Base-by-base conservation (phyloP, 2,113 vertebrate species). In the Takifugu flavidus region DNA sequence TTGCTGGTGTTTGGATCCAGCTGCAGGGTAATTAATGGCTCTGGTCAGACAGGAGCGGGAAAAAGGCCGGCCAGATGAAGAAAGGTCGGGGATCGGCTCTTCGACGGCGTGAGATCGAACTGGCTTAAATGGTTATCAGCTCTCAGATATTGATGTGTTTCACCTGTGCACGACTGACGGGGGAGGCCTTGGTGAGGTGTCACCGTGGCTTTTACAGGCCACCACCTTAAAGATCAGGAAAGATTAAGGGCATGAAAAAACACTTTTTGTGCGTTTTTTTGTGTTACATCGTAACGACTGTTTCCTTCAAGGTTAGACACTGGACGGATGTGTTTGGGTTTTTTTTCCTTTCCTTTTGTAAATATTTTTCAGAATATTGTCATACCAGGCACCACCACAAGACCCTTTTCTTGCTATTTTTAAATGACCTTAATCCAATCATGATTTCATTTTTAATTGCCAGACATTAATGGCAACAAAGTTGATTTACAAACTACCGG, bases 121-220 rank as follows among this genome's bases (percentile, higher is more conserved):
- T 49, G 68, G 65, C 78, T 82, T 82, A 79, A 84, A 74, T 46
- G 63, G 69, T 80, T 70, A 83, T 82, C 75, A 82, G 79, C 66
- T 56, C 62, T 59, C 53, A 81, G 67, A 72, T 86, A 79, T 77
- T 82, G 82, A 83, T 82, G 59, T 62, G 70, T 86, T 77, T 85
- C 69, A 80, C 76, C 72, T 67, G 59, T 70, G 65, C 61, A 54
- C 57, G n/a, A 34, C 27, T 58, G 67, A 82, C 43, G 61, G 58
- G 69, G 81, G 58, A 59, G 51, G 74, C 44, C 54, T 77, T 47
- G 53, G 56, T 64, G 72, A 65, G 55, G 53, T 47, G 61, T 70
- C 56, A 31, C 59, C 4, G 27, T 5, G 49, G 49, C 64, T 62
- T 6, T 71, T 43, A 62, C 6, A 8, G 29, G 58, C 31, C 56